These are phyloP conservation scores for Amblyjoppa proteus DNA, from an alignment of 2,888 invertebrate genomes.

Conservation along the genomic window DNA sequence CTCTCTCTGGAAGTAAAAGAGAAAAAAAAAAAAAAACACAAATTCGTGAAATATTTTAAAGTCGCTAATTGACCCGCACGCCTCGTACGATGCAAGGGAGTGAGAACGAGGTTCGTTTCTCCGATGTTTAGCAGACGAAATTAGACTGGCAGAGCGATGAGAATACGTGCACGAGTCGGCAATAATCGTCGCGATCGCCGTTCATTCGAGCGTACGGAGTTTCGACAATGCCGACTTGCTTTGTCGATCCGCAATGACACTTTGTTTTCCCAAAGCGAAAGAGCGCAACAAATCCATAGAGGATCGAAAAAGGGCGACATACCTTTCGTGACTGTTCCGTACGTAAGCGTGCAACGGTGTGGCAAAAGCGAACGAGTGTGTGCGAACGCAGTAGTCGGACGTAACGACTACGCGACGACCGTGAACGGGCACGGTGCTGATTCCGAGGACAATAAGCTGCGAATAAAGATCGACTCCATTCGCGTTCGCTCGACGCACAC, in stretches of 20 bases:
- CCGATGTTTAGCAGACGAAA: not conserved
- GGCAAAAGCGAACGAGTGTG: not conserved
- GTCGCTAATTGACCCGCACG: not conserved
- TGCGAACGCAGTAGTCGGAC: not conserved
- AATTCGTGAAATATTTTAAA: not conserved
- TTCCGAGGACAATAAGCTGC: slow-evolving; percentile 18
- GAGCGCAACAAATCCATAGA: not conserved
- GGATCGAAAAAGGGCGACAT: not conserved
- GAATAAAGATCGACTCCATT: slow-evolving; percentile 52
- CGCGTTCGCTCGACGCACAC: slow-evolving; percentile 31
- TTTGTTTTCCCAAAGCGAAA: not conserved
- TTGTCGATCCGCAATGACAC: not conserved
- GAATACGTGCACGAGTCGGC: not conserved
- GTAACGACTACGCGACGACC: slow-evolving; percentile 15
- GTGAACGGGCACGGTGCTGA: slow-evolving; percentile 10
- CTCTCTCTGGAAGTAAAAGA: slow-evolving; percentile 6
- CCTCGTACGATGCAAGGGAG: not conserved
- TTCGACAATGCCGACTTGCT: not conserved
- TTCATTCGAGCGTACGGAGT: not conserved
- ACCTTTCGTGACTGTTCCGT: slow-evolving; percentile 11
- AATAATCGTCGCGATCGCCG: slow-evolving; percentile 8
- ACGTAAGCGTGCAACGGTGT: not conserved
- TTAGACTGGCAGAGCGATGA: not conserved
- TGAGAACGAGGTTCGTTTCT: not conserved
- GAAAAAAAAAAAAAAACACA: not conserved